These are phyloP conservation scores for Ibidorhyncha struthersii DNA, from an alignment of 2,113 vertebrate species.

Conservation along the genomic window DNA sequence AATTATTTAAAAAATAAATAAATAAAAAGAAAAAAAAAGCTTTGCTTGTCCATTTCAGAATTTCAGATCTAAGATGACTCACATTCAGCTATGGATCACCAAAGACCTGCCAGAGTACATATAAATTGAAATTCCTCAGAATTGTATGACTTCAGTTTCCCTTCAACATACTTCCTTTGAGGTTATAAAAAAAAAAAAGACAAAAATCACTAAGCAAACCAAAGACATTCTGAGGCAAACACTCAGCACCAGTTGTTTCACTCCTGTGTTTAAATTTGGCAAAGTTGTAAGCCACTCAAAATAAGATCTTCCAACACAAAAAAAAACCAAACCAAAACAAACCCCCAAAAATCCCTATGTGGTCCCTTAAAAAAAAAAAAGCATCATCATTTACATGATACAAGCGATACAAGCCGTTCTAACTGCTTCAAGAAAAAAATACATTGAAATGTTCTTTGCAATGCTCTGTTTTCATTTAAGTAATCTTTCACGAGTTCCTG, in stretches of 20 bases:
- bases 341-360: neutral
- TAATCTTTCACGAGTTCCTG: neutral
- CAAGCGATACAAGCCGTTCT: neutral
- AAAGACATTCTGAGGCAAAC: neutral
- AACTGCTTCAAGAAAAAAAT: neutral
- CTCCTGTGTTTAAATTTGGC: neutral
- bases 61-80: neutral
- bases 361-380: neutral
- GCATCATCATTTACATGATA: neutral
- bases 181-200: neutral
- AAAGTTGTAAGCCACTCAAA: neutral
- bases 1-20: neutral
- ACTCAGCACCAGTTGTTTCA: neutral
- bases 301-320: neutral
- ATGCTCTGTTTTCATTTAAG: neutral
- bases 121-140: neutral
- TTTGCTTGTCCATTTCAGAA: neutral
- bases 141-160: neutral
- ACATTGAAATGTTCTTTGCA: neutral
- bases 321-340: neutral
- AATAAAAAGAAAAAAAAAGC: too few species aligned
- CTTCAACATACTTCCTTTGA: neutral
- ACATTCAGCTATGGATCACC: neutral
- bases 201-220: neutral
- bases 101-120: neutral